Evolutionary conservation across 2,113 vertebrate genomes (phyloP).

Genomic region (Atractosteus spatula): DNA sequence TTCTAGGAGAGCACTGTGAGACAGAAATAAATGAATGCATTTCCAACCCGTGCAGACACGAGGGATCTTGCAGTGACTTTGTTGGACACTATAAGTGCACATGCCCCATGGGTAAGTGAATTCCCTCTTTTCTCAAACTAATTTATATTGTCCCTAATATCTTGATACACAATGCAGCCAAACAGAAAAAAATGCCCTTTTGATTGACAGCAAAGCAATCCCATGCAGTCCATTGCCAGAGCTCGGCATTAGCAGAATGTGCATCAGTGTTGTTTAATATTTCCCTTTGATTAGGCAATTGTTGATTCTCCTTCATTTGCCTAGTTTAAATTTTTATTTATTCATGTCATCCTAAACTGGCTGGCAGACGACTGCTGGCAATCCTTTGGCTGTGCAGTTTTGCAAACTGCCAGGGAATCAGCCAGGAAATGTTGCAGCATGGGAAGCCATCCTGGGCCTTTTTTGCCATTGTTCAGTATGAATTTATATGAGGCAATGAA

Average conservation of each 20-base stretch:
- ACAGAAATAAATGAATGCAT: conserved; percentile 60
- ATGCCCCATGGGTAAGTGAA: conserved; percentile 68
- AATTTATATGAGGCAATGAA: no score
- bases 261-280: conserved; percentile 51
- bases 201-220: conserved; percentile 53
- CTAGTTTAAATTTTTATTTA: conserved; percentile 52
- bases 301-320: conserved; percentile 47
- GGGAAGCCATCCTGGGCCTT: no score
- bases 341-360: conserved; percentile 34
- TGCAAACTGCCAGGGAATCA: conserved; percentile 35
- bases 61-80: conserved; percentile 61
- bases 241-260: conserved; percentile 41
- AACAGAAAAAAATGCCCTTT: not conserved
- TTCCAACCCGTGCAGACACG: conserved; percentile 66
- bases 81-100: conserved; percentile 61
- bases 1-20: conserved; percentile 65
- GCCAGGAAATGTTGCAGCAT: conserved; percentile 23
- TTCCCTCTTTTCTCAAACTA: not conserved
- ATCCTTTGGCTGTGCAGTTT: conserved; percentile 22
- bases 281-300: conserved; percentile 37
- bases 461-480: no score
- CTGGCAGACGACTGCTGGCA: conserved; percentile 35
- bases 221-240: conserved; percentile 34
- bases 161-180: conserved; percentile 6
- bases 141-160: conserved; percentile 16